Conservation (phyloP, 2,797 vertebrate species). For the Chelon labrosus region DNA sequence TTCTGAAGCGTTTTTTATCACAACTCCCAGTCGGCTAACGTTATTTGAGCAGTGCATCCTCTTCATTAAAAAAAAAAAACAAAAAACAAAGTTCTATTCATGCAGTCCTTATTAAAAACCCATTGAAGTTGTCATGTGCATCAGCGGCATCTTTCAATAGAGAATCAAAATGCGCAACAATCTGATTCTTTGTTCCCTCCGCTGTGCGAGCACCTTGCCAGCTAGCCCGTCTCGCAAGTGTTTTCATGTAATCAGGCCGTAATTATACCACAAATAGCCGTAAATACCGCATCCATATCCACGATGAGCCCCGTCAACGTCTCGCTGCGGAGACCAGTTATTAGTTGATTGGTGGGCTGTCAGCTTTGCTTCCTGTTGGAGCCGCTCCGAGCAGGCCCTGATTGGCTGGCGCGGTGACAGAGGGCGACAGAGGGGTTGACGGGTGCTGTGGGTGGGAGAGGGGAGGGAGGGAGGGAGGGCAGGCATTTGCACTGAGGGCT, state of each 20-base stretch:
- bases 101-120: neutral
- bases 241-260: constrained; percentile 64
- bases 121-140: constrained; percentile 11
- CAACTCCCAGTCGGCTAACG: neutral
- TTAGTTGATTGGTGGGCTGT: constrained; percentile 80
- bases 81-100: neutral
- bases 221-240: constrained; percentile 37
- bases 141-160: neutral
- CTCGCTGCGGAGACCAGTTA: constrained; percentile 64
- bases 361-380: constrained; percentile 70
- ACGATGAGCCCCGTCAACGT: constrained; percentile 51
- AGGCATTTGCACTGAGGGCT: constrained; percentile 58
- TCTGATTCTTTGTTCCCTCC: neutral
- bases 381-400: constrained; percentile 36
- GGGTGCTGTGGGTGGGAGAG: constrained; percentile 63
- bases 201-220: constrained; percentile 26
- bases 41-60: neutral
- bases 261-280: constrained; percentile 72
- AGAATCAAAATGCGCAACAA: neutral
- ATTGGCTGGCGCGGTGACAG: constrained; percentile 74
- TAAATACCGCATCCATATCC: constrained; percentile 69
- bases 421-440: constrained; percentile 67
- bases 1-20: no score
- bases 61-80: constrained; percentile 11
- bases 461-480: constrained; percentile 62